Evolutionary conservation across 2,888 invertebrate species (phyloP).

Genomic region (Megamerina dolium): DNA sequence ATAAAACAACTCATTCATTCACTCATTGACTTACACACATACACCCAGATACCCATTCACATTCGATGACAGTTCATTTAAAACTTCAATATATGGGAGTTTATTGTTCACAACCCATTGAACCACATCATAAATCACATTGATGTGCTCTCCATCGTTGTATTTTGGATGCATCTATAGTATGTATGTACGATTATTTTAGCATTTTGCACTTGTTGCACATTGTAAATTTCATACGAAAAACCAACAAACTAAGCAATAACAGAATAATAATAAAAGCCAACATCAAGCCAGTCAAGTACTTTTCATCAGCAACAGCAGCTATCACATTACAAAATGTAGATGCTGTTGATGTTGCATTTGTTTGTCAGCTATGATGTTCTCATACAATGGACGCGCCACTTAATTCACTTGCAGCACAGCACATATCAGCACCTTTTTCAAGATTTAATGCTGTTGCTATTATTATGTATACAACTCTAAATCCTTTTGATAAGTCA

Average conservation of each 20-base stretch:
- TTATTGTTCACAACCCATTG: background rate
- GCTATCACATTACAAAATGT: too few relatives aligned
- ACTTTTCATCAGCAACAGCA: too few relatives aligned
- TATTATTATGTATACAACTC: background rate
- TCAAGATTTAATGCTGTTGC: background rate
- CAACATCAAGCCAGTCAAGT: too few relatives aligned
- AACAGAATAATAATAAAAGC: too few relatives aligned
- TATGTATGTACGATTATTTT: conserved; percentile 1
- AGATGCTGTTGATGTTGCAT: conserved; percentile 16
- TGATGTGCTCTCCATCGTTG: background rate
- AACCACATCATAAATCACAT: conserved; percentile 15
- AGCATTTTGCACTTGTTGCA: conserved; percentile 15
- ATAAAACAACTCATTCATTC: conserved; percentile 23
- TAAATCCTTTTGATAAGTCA: conserved; percentile 11
- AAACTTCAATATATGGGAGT: too few relatives aligned
- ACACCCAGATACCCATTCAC: background rate
- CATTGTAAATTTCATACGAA: conserved; percentile 26
- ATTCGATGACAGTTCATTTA: too few relatives aligned
- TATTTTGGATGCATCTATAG: background rate
- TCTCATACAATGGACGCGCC: background rate
- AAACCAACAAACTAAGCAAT: conserved; percentile 31
- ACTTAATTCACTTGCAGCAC: background rate
- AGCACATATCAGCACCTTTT: conserved; percentile 1
- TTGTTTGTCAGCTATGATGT: background rate
- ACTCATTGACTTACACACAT: background rate